Percentiles rank a stretch among this genome's conserved stretches.
Evolutionary conservation across 1,140 invertebrate species (phyloP).

Genomic region (Eurosta solidaginis): DNA sequence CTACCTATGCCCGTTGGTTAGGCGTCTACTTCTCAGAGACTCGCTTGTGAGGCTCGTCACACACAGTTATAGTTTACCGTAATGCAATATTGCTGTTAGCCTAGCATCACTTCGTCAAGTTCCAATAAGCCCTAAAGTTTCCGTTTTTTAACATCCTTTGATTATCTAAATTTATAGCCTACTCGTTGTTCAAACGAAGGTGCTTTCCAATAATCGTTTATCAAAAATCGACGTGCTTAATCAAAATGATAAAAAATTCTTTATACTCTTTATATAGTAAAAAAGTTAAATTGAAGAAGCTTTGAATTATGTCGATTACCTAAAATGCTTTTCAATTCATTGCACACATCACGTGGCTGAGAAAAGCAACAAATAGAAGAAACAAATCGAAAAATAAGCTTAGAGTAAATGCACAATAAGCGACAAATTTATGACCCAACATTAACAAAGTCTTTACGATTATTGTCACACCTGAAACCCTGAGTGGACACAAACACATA

Average conservation of each 20-base stretch:
- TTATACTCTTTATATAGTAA: neutral
- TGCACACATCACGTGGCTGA: neutral
- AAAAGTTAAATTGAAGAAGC: neutral
- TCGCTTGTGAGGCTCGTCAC: too few relatives aligned
- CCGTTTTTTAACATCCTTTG: too few relatives aligned
- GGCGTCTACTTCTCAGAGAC: too few relatives aligned
- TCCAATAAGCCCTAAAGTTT: too few relatives aligned
- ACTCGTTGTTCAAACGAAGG: neutral
- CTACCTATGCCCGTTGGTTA: too few relatives aligned
- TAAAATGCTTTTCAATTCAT: conserved; percentile 27
- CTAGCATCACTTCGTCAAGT: too few relatives aligned
- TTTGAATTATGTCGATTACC: neutral
- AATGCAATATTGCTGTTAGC: too few relatives aligned
- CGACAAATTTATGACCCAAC: conserved; percentile 35
- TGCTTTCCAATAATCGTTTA: neutral
- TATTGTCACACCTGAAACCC: conserved; percentile 37
- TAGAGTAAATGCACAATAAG: conserved; percentile 23
- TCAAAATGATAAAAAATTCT: conserved; percentile 24
- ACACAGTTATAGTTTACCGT: too few relatives aligned
- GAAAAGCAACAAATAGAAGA: neutral
- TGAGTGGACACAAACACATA: neutral
- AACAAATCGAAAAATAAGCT: neutral
- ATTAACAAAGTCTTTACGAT: conserved; percentile 38
- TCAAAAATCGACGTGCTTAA: conserved; percentile 6
- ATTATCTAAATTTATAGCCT: neutral